Evolutionary conservation across 2,888 invertebrate genomes (phyloP).

Genomic region (Torymus auratus): DNA sequence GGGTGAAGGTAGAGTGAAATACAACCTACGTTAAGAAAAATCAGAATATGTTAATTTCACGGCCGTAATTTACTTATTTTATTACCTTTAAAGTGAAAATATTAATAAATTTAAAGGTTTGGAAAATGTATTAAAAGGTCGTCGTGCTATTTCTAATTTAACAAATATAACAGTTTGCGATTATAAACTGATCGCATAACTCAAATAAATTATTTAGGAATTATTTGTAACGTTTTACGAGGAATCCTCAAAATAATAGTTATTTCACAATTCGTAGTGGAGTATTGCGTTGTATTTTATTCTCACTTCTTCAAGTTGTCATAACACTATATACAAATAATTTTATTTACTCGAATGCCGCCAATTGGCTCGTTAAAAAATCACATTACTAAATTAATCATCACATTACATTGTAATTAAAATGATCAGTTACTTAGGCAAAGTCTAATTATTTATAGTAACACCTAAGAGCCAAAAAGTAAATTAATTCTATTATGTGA

Average conservation of each 20-base stretch:
- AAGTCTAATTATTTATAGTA: conserved; percentile 10
- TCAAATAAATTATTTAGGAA: too few relatives aligned
- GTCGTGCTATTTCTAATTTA: too few relatives aligned
- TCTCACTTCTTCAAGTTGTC: neutral
- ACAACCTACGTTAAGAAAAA: neutral
- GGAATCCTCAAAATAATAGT: neutral
- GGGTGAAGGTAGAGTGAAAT: neutral
- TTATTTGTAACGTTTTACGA: neutral
- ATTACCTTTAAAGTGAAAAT: too few relatives aligned
- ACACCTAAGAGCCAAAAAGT: conserved; percentile 23
- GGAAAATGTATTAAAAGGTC: too few relatives aligned
- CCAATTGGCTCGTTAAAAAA: conserved; percentile 18
- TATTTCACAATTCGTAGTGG: neutral
- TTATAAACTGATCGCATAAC: too few relatives aligned
- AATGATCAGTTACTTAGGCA: neutral
- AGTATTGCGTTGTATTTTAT: neutral
- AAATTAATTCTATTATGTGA: conserved; percentile 4
- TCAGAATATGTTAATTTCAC: neutral
- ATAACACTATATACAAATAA: neutral
- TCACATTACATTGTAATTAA: neutral
- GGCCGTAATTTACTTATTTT: neutral
- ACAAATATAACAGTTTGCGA: too few relatives aligned
- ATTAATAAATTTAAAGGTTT: too few relatives aligned
- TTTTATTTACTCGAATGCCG: neutral
- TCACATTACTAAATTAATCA: conserved; percentile 1